phyloP scores from a whole-genome alignment of 2,888 invertebrate species.

The Enchytraeus crypticus region DNA sequence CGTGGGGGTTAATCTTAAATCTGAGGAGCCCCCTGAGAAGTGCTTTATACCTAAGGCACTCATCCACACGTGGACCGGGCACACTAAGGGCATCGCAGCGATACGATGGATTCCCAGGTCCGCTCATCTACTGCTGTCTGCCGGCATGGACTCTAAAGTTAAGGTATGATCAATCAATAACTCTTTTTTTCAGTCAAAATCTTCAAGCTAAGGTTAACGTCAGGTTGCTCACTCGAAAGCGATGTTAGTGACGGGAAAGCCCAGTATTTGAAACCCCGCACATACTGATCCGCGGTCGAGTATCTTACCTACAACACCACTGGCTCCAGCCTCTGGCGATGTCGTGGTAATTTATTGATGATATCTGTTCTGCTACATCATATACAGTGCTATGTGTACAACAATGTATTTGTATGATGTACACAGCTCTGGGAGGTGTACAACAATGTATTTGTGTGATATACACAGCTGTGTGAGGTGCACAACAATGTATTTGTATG shows the following conservation, averaged over 20 bases:
- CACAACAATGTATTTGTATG: no score
- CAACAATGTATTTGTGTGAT: no score
- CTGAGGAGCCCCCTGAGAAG: constrained; percentile 79
- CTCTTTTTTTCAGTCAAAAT: no score
- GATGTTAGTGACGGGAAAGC: no score
- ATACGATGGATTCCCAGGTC: constrained; percentile 89
- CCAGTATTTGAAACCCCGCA: no score
- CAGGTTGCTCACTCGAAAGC: no score
- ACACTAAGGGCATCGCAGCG: constrained; percentile 88
- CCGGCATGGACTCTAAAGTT: constrained; percentile 91
- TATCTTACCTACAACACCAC: no score
- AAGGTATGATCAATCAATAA: constrained; percentile 62
- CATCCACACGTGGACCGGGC: constrained; percentile 92
- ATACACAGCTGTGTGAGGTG: neutral
- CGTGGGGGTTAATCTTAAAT: constrained; percentile 77
- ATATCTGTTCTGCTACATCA: no score
- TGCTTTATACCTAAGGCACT: constrained; percentile 93
- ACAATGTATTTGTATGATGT: no score
- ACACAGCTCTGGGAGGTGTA: constrained; percentile 94
- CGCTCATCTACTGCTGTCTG: constrained; percentile 87
- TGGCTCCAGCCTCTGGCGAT: no score
- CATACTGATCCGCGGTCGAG: no score
- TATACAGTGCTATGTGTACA: neutral
- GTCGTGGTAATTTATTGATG: neutral
- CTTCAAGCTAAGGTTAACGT: no score